A percentile compares a stretch with the other conserved stretches of the same genome.
phyloP scores from a whole-genome alignment of 2,113 vertebrate genomes.

The Porphyrio hochstetteri region DNA sequence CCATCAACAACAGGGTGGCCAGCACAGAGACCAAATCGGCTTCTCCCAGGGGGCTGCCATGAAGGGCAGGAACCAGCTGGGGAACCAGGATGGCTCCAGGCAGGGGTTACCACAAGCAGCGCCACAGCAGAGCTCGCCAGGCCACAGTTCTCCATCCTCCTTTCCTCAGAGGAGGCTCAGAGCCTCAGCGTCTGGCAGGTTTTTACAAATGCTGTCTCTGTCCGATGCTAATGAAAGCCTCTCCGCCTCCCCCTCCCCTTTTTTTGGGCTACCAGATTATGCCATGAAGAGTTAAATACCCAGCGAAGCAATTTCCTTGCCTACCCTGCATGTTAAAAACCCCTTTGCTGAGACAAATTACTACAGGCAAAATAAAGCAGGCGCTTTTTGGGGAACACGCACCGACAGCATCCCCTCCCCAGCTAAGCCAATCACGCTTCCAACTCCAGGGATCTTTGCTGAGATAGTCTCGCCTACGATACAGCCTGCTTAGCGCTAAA shows the following conservation, averaged over 20 bases:
- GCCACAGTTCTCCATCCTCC: constrained; percentile 36
- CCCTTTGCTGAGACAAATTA: background rate
- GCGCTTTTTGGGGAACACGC: background rate
- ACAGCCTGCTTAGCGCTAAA: constrained; percentile 54
- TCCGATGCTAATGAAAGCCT: constrained; percentile 47
- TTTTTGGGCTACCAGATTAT: background rate
- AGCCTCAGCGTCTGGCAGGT: constrained; percentile 53
- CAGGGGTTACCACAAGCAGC: background rate
- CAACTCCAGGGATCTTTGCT: constrained; percentile 42
- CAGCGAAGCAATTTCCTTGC: background rate
- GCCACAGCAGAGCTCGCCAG: background rate
- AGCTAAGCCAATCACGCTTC: constrained; percentile 43
- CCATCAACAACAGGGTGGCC: background rate
- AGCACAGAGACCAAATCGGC: background rate
- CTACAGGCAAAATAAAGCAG: constrained; percentile 4
- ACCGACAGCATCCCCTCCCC: background rate
- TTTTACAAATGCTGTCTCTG: constrained; percentile 68
- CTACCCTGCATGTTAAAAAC: background rate
- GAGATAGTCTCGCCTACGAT: constrained; percentile 42
- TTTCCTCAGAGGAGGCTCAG: background rate
- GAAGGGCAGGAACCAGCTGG: background rate
- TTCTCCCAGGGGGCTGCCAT: background rate
- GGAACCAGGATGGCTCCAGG: background rate
- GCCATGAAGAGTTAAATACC: background rate
- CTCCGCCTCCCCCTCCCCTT: background rate